Conservation (phyloP, 2,113 vertebrate species). For the Axis porcinus region DNA sequence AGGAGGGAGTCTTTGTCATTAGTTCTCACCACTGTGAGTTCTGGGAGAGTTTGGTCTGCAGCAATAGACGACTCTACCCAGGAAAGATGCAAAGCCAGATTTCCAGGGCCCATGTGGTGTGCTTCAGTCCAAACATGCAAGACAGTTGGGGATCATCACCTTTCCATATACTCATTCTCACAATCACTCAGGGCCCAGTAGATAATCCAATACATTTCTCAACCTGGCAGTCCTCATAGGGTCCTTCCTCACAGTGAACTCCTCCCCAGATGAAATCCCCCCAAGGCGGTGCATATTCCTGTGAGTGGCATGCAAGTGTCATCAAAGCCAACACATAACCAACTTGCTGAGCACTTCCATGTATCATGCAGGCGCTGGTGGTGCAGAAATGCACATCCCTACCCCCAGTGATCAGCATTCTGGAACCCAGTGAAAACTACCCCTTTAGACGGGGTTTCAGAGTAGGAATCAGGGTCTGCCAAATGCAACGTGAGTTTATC, state of each 20-base stretch:
- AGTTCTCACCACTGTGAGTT: neutral
- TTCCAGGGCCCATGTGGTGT: neutral
- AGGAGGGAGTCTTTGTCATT: neutral
- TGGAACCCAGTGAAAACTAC: neutral
- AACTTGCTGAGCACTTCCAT: neutral
- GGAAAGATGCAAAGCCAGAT: neutral
- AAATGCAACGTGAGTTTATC: neutral
- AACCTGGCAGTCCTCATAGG: neutral
- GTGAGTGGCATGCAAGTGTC: fast-evolving
- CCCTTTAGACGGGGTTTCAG: neutral
- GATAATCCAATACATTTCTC: neutral
- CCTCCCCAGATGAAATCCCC: neutral
- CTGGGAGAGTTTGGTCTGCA: neutral
- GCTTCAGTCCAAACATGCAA: neutral
- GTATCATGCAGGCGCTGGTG: neutral
- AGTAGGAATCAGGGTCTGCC: neutral
- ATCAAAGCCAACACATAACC: fast-evolving
- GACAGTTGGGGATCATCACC: neutral
- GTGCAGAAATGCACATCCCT: neutral
- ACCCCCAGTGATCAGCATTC: neutral
- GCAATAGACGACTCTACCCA: neutral
- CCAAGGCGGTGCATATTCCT: fast-evolving
- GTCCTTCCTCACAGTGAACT: neutral
- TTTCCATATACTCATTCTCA: neutral
- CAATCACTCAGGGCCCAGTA: neutral